These are phyloP conservation scores for Rousettus madagascariensis DNA, from an alignment of 2,797 vertebrate species.

Conservation along the genomic window DNA sequence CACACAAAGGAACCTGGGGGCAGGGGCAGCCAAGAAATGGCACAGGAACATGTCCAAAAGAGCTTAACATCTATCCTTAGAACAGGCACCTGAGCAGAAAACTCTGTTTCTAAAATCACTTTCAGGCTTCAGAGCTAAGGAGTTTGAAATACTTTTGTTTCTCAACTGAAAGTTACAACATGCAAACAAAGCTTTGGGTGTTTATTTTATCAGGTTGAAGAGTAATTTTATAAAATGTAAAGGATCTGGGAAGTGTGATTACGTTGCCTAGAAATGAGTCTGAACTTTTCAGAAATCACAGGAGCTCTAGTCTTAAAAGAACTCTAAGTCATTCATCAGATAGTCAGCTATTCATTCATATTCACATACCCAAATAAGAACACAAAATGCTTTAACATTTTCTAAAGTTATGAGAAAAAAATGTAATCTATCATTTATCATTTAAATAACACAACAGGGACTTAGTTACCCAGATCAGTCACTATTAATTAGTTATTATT, in stretches of 20 bases:
- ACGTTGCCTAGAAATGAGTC: background rate
- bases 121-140: background rate
- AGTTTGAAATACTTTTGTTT: slow-evolving; percentile 21
- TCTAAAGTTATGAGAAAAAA: background rate
- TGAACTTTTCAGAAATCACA: slow-evolving; percentile 17
- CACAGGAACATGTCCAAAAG: background rate
- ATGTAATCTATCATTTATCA: background rate
- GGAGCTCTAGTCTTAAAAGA: background rate
- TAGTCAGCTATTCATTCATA: background rate
- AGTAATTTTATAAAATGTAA: background rate
- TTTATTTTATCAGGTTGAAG: background rate
- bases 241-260: background rate
- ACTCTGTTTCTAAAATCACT: slow-evolving; percentile 31
- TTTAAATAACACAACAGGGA: background rate
- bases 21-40: background rate
- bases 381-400: background rate
- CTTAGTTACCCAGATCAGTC: background rate
- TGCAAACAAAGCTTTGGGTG: background rate
- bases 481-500: background rate
- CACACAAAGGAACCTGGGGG: slow-evolving; percentile 44
- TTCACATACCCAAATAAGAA: background rate
- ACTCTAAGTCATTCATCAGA: background rate
- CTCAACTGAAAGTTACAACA: slow-evolving; percentile 23
- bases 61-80: background rate
- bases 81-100: slow-evolving; percentile 20